Conservation (phyloP, 2,113 vertebrate genomes). For the Megaceryle maxima region DNA sequence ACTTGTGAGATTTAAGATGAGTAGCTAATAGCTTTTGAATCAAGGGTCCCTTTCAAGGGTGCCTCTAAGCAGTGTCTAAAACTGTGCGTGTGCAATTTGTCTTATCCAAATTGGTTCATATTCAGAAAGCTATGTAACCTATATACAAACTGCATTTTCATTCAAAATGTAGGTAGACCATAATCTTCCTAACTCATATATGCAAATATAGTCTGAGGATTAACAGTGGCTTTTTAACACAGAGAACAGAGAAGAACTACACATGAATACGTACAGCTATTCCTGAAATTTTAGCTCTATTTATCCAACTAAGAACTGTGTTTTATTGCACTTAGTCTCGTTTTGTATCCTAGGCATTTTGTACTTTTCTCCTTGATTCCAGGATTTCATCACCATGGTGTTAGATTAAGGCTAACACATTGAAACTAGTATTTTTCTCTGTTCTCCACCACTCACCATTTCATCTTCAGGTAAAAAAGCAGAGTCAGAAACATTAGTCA, state of each 20-base stretch:
- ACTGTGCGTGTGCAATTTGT: slow-evolving; percentile 55
- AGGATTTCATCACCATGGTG: neutral
- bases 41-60: slow-evolving; percentile 62
- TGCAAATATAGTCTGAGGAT: slow-evolving; percentile 53
- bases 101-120: slow-evolving; percentile 60
- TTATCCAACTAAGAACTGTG: neutral
- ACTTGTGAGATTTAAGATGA: slow-evolving; percentile 72
- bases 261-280: neutral
- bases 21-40: slow-evolving; percentile 74
- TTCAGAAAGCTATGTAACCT: slow-evolving; percentile 42
- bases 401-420: neutral
- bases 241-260: neutral
- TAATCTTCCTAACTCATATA: slow-evolving; percentile 21
- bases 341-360: neutral
- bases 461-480: neutral
- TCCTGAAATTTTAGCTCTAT: slow-evolving; percentile 5
- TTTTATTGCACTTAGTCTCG: neutral
- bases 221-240: slow-evolving; percentile 23
- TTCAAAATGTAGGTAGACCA: slow-evolving; percentile 7
- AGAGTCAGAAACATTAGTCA: neutral
- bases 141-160: slow-evolving; percentile 52
- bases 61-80: slow-evolving; percentile 62
- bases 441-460: neutral
- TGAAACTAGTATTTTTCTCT: neutral
- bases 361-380: neutral